phyloP scores from a whole-genome alignment of 2,113 vertebrate genomes.

The Monarcha castaneiventris region DNA sequence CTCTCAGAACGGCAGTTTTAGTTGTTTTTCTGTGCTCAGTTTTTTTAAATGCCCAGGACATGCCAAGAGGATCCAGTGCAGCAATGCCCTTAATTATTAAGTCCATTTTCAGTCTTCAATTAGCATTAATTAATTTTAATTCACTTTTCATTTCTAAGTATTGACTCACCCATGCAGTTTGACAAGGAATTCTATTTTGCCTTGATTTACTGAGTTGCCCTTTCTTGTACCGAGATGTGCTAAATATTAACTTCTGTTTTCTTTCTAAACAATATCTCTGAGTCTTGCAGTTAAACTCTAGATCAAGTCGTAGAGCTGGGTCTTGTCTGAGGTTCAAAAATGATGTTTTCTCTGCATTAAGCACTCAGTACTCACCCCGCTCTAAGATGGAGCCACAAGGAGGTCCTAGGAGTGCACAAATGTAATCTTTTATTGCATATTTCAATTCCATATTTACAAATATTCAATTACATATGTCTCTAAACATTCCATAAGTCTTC shows the following conservation, averaged over 20 bases:
- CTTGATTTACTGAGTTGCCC: background rate
- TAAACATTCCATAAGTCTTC: background rate
- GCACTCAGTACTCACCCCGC: background rate
- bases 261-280: background rate
- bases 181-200: background rate
- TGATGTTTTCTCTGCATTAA: background rate
- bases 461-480: background rate
- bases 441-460: background rate
- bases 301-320: background rate
- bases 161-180: background rate
- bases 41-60: background rate
- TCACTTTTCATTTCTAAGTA: background rate
- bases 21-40: background rate
- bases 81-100: background rate
- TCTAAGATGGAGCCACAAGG: background rate
- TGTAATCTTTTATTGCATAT: background rate
- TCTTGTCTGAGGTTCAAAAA: background rate
- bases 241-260: background rate
- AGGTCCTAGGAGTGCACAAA: background rate
- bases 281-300: background rate
- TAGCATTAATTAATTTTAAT: background rate
- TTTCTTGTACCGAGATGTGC: background rate
- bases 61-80: background rate
- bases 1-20: background rate
- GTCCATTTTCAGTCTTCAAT: background rate